phyloP scores from a whole-genome alignment of 2,888 invertebrate species.

The Thereva unica region DNA sequence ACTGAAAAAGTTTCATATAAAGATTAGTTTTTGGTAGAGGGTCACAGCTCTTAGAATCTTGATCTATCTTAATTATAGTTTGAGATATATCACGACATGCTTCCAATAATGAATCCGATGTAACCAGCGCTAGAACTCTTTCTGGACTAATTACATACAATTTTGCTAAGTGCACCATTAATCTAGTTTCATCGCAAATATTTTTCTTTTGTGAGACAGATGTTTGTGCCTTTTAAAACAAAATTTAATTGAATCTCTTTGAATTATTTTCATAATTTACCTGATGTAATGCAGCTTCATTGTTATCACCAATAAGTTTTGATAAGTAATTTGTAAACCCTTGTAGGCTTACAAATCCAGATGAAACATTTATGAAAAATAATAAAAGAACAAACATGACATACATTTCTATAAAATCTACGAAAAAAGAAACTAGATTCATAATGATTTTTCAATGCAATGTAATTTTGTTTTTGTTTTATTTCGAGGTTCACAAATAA shows the following conservation, averaged over 20 bases:
- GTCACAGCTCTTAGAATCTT: conserved; percentile 55
- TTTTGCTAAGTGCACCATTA: conserved; percentile 60
- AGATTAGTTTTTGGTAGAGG: conserved; percentile 56
- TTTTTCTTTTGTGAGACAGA: conserved; percentile 22
- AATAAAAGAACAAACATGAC: background rate
- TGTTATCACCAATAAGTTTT: conserved; percentile 9
- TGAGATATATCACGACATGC: conserved; percentile 48
- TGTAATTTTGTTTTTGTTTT: conserved; percentile 14
- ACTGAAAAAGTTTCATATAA: conserved; percentile 58
- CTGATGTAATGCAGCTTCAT: background rate
- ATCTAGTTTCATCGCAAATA: conserved; percentile 56
- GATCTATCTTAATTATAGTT: conserved; percentile 55
- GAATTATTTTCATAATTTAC: conserved; percentile 1
- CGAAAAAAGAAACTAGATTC: background rate
- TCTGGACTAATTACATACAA: conserved; percentile 62
- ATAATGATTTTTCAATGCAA: conserved; percentile 21
- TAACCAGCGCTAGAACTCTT: conserved; percentile 59
- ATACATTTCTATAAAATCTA: conserved; percentile 7
- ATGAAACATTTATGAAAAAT: conserved; percentile 5
- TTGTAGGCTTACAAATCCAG: background rate
- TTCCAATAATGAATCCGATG: conserved; percentile 53
- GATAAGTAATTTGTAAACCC: conserved; percentile 9
- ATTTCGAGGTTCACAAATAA: conserved; percentile 24
- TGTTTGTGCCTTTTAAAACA: too few species aligned
- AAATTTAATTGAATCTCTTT: too few species aligned